Evolutionary conservation across 2,113 vertebrate genomes (phyloP).

Genomic region (Oreotragus oreotragus): DNA sequence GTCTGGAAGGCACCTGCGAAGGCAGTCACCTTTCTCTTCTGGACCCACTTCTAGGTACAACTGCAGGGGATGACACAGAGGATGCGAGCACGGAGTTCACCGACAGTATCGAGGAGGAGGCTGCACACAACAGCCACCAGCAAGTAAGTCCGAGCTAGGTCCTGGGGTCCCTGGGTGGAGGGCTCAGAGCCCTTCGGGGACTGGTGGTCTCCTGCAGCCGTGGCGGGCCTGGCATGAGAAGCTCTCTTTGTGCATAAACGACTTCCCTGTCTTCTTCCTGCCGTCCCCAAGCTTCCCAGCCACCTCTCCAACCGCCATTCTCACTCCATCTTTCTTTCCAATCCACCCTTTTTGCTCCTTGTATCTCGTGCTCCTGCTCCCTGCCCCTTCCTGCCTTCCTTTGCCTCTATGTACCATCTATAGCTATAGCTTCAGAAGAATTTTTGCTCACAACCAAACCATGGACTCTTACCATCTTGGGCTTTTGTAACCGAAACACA

Average conservation of each 20-base stretch:
- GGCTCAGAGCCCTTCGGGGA: neutral
- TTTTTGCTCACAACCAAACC: conserved; percentile 10
- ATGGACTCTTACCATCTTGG: neutral
- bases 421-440: conserved; percentile 45
- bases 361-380: neutral
- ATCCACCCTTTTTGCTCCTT: neutral
- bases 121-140: conserved; percentile 51
- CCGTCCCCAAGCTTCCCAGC: neutral
- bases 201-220: neutral
- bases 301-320: neutral
- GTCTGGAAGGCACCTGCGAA: neutral
- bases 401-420: neutral
- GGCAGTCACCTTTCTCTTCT: conserved; percentile 48
- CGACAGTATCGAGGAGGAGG: conserved; percentile 82
- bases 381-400: neutral
- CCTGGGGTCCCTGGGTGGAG: neutral
- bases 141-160: conserved; percentile 75
- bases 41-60: conserved; percentile 78
- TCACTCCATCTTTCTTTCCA: neutral
- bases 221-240: neutral
- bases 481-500: conserved; percentile 15
- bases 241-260: neutral
- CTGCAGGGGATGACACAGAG: conserved; percentile 71
- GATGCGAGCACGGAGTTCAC: conserved; percentile 80
- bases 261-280: neutral